Percentiles rank a stretch among this genome's conserved stretches.
These are phyloP conservation scores for Arenaria interpres DNA, from an alignment of 2,113 vertebrate genomes.

Conservation along the genomic window DNA sequence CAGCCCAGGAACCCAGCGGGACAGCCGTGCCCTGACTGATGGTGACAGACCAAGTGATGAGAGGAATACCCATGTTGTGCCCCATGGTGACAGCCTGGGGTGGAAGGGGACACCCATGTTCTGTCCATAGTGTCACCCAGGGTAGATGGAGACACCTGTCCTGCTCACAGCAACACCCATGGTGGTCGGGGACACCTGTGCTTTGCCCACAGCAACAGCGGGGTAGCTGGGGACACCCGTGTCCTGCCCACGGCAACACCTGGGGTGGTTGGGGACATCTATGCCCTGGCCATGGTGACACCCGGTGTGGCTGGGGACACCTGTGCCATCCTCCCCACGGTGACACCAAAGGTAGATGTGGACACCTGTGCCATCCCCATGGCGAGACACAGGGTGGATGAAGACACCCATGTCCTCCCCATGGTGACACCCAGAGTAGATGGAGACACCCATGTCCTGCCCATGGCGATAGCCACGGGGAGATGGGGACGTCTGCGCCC, in stretches of 20 bases:
- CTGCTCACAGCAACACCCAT: background rate
- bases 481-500: too few relatives aligned
- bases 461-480: rapidly evolving
- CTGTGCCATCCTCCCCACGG: background rate
- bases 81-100: background rate
- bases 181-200: background rate
- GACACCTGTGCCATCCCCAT: background rate
- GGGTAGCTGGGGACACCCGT: background rate
- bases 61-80: background rate
- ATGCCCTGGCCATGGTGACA: background rate
- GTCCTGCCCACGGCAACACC: background rate
- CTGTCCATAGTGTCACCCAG: too few relatives aligned
- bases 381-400: rapidly evolving
- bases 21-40: rapidly evolving
- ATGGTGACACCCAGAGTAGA: background rate
- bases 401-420: background rate
- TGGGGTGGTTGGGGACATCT: background rate
- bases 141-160: background rate
- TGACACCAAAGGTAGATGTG: background rate
- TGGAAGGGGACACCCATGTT: background rate
- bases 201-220: too few relatives aligned
- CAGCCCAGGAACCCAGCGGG: rapidly evolving
- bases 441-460: background rate
- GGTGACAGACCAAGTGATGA: rapidly evolving
- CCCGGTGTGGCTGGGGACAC: rapidly evolving